Percentiles rank a stretch among this genome's conserved stretches.
These are phyloP conservation scores for Drosophila rubida DNA, from an alignment of 2,888 invertebrate genomes.

Conservation along the genomic window DNA sequence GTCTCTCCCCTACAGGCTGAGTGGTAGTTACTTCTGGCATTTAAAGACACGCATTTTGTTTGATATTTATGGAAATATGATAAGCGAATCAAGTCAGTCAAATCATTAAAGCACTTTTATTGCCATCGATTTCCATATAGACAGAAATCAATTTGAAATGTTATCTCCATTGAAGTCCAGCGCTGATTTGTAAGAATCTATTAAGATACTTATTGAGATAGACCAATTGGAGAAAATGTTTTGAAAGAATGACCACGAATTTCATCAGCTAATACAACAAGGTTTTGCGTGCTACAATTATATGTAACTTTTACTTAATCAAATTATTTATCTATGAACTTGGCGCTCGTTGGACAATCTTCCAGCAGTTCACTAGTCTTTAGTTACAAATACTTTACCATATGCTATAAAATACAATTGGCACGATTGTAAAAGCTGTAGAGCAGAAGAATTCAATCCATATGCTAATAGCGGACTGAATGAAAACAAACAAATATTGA, in stretches of 20 bases:
- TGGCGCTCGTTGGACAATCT: too few relatives aligned
- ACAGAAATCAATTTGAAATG: background rate
- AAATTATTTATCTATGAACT: too few relatives aligned
- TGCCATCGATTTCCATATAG: constrained; percentile 26
- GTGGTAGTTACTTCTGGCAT: constrained; percentile 23
- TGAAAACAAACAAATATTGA: constrained; percentile 36
- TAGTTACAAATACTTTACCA: too few relatives aligned
- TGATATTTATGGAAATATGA: constrained; percentile 73
- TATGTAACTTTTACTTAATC: too few relatives aligned
- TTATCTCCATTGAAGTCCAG: too few relatives aligned
- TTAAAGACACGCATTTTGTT: constrained; percentile 43
- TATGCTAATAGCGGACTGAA: background rate
- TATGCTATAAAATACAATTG: too few relatives aligned
- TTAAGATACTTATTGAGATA: background rate
- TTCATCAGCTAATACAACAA: background rate
- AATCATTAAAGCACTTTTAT: constrained; percentile 48
- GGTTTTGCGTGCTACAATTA: background rate
- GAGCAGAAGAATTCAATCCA: background rate
- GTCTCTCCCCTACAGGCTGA: background rate
- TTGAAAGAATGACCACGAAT: background rate
- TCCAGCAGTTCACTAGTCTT: too few relatives aligned
- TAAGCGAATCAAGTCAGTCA: constrained; percentile 46
- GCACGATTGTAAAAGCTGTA: too few relatives aligned
- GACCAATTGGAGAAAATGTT: background rate
- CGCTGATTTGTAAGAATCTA: background rate